Conservation (phyloP, 2,113 vertebrate species). For the Zosterops borbonicus region DNA sequence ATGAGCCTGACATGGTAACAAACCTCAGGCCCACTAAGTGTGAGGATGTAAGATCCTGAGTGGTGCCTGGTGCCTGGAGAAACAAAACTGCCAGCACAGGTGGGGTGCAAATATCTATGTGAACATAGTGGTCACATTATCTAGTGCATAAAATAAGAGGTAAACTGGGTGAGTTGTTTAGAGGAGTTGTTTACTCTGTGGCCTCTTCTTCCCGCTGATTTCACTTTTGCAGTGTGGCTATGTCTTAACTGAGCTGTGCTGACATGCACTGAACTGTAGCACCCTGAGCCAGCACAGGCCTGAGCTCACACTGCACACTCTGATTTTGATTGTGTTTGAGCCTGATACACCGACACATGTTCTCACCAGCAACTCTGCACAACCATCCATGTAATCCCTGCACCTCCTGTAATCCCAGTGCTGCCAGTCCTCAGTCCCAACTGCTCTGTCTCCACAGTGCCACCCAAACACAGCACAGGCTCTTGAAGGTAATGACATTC, state of each 20-base stretch:
- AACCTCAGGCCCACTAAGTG: background rate
- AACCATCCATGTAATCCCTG: too few relatives aligned
- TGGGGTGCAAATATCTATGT: background rate
- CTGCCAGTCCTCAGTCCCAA: background rate
- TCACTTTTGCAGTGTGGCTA: accelerated
- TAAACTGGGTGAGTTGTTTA: background rate
- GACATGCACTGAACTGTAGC: background rate
- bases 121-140: background rate
- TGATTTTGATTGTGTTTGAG: background rate
- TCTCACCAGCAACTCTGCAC: background rate
- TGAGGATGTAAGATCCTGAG: background rate
- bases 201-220: background rate
- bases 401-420: background rate
- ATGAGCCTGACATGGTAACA: background rate
- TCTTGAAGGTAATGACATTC: background rate
- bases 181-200: background rate
- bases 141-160: background rate
- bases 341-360: background rate
- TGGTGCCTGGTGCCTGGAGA: background rate
- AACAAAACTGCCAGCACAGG: background rate
- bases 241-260: accelerated
- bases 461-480: background rate
- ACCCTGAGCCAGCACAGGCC: background rate
- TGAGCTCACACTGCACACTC: background rate
- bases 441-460: background rate